These are phyloP conservation scores for Manis pentadactyla DNA, from an alignment of 2,797 vertebrate species.

Conservation along the genomic window DNA sequence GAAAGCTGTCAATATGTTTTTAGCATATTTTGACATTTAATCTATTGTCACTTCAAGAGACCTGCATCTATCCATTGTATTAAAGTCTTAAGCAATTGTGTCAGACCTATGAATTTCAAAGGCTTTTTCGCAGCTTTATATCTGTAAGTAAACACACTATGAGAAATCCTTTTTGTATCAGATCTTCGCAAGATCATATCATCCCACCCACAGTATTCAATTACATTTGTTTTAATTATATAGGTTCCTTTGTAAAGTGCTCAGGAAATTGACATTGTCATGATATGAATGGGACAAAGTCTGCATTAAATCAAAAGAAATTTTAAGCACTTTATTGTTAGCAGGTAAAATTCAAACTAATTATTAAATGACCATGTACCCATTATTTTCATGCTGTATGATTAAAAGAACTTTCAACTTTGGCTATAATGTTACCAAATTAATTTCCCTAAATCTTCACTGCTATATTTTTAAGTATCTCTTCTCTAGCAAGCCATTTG, in stretches of 20 bases:
- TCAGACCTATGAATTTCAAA: conserved; percentile 52
- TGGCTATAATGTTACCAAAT: conserved; percentile 32
- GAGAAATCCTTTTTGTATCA: conserved; percentile 14
- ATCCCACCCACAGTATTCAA: background rate
- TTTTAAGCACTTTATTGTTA: conserved; percentile 46
- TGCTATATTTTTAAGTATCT: conserved; percentile 67
- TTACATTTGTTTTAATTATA: fast-evolving
- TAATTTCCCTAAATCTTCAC: conserved; percentile 74
- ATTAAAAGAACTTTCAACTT: conserved; percentile 59
- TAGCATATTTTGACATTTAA: conserved; percentile 82
- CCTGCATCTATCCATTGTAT: conserved; percentile 73
- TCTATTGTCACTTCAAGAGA: conserved; percentile 76
- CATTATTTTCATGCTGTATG: background rate
- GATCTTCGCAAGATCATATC: background rate
- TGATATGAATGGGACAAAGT: background rate
- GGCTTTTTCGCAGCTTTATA: background rate
- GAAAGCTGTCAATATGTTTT: conserved; percentile 79
- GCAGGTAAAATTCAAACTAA: conserved; percentile 36
- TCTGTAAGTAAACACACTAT: background rate
- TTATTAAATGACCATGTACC: conserved; percentile 57
- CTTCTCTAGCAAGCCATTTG: conserved; percentile 63
- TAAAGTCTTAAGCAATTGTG: conserved; percentile 74
- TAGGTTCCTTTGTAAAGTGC: background rate
- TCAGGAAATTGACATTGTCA: background rate
- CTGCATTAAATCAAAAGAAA: background rate